Evolutionary conservation across 2,888 invertebrate species (phyloP).

Genomic region (Celastrina argiolus): DNA sequence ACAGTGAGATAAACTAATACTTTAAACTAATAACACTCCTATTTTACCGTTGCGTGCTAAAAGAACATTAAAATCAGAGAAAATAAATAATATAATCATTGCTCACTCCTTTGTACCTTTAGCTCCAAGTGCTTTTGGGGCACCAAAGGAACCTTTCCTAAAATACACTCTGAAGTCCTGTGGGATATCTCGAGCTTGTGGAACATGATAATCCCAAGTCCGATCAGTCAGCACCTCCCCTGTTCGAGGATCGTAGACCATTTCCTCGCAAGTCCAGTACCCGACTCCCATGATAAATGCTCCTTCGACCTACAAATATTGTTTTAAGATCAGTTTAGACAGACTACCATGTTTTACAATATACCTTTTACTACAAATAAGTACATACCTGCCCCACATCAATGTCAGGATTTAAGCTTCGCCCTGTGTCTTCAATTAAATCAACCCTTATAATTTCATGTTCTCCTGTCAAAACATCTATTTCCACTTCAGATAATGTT

Average conservation of each 20-base stretch:
- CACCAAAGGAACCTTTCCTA: slow-evolving; percentile 75
- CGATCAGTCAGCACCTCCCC: slow-evolving; percentile 80
- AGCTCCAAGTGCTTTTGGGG: slow-evolving; percentile 75
- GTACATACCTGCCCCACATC: slow-evolving; percentile 82
- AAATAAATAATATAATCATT: background rate
- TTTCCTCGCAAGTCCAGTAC: slow-evolving; percentile 80
- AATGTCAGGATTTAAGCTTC: slow-evolving; percentile 82
- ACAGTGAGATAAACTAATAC: too few species aligned
- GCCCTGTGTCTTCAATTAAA: slow-evolving; percentile 83
- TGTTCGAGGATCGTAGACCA: slow-evolving; percentile 73
- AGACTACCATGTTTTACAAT: background rate
- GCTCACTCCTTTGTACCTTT: slow-evolving; percentile 54
- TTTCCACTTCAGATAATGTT: slow-evolving; percentile 82
- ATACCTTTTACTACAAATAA: background rate
- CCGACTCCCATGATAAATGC: slow-evolving; percentile 83
- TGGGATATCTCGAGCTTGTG: slow-evolving; percentile 81
- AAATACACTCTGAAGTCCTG: slow-evolving; percentile 79
- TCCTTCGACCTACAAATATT: slow-evolving; percentile 65
- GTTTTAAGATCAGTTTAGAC: background rate
- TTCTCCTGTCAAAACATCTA: slow-evolving; percentile 89
- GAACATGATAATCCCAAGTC: slow-evolving; percentile 83
- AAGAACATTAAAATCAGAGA: too few species aligned
- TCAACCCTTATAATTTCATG: slow-evolving; percentile 80
- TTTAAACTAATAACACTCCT: too few species aligned
- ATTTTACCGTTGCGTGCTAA: too few species aligned